Evolutionary conservation across 2,113 vertebrate genomes (phyloP), one percentile per base, ranked within the genome.

Genomic region (Anhinga anhinga): DNA sequence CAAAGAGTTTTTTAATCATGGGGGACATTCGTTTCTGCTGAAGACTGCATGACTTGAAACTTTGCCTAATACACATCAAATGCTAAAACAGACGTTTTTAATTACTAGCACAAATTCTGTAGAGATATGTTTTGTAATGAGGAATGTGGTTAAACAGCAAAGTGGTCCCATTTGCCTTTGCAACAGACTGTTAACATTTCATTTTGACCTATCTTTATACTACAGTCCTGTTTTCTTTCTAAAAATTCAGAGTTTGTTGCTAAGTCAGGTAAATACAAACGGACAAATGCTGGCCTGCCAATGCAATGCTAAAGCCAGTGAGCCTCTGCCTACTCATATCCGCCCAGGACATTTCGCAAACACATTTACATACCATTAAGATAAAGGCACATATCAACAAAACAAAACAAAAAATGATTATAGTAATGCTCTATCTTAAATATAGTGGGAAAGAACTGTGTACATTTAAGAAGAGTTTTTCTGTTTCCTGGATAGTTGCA

Each of bases 1-100:
- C 69, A 71, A 92, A 85, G 77, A 83, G 52, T 13, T 56, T 88
- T 88, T 94, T n/a, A 62, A 49, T 85, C n/a, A n/a, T 85, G 81
- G 65, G 56, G 92, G 87, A 91, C 84, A 92, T 92, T 86, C 1
- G 15, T 94, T 95, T 97, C 95, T 96, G 86, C 81, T 93, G 82
- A 93, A 92, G 88, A 89, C 91, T 92, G 76, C 90, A 96, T 81
- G 84, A 91, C 92, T 96, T 83, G 15, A 96, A 83, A 91, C 52
- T 95, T 92, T 97, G 92, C 89, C 81, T 92, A 95, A 91, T 86
- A 79, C 6, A 85, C 87, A 95, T 95, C 93, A 97, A 98, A 97
- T 72, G 72, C 61, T 87, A 76, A 81, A 89, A 14, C 85, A 97
- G 96, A 96, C 87, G 26, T 78, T 97, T 98, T 95, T 97, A 96